These are phyloP conservation scores for Oxytorus armatus DNA, from an alignment of 2,888 invertebrate genomes.

Conservation along the genomic window DNA sequence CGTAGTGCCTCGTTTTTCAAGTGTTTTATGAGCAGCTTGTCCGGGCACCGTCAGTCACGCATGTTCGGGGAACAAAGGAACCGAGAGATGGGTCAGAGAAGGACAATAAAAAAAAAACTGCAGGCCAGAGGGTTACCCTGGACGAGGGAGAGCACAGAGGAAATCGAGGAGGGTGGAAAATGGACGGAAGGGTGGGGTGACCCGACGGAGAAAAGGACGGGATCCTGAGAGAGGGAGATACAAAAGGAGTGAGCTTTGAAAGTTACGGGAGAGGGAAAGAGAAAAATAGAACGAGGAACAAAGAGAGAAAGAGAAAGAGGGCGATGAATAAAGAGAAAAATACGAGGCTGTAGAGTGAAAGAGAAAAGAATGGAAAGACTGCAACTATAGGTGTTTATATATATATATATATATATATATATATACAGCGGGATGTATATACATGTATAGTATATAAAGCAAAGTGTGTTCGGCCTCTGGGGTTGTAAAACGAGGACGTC, in stretches of 20 bases:
- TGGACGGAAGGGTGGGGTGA: constrained; percentile 46
- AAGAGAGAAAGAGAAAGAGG: constrained; percentile 56
- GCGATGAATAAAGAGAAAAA: constrained; percentile 58
- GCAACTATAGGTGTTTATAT: constrained; percentile 33
- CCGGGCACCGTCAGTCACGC: constrained; percentile 55
- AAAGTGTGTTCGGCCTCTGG: constrained; percentile 44
- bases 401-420: background rate
- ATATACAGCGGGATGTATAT: too few species aligned
- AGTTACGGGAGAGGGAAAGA: constrained; percentile 25
- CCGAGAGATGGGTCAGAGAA: constrained; percentile 32
- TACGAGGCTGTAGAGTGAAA: constrained; percentile 54
- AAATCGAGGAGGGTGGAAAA: constrained; percentile 21
- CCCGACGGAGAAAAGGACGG: constrained; percentile 9
- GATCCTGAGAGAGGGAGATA: constrained; percentile 25
- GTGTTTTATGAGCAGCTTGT: constrained; percentile 62
- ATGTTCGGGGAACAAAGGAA: constrained; percentile 58
- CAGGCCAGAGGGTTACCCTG: constrained; percentile 49
- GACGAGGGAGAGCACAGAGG: constrained; percentile 16
- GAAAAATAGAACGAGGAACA: constrained; percentile 64
- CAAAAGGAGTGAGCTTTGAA: constrained; percentile 35
- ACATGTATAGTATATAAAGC: constrained; percentile 4
- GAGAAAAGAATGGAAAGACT: constrained; percentile 45
- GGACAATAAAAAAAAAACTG: constrained; percentile 35
- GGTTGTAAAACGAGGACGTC: constrained; percentile 56
- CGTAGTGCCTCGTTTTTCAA: constrained; percentile 51